Base-by-base conservation (phyloP, 1,140 invertebrate species). In the Cydia splendana region DNA sequence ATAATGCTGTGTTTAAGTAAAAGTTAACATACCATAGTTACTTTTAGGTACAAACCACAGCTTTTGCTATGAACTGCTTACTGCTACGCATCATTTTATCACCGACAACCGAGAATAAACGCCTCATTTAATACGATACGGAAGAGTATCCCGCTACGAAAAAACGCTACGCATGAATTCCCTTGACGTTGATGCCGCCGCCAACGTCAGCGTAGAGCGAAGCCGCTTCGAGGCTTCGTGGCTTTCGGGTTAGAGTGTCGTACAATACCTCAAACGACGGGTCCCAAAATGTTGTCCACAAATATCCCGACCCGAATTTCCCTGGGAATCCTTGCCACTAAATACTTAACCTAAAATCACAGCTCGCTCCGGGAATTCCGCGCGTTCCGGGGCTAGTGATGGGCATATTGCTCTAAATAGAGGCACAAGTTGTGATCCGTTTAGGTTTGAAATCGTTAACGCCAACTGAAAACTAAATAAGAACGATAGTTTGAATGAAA, bases 321-420 rank as follows among this genome's bases (percentile, higher is more conserved):
- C 67, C 57, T 77, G 34, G 34, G 34, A 38, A 38, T 38, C 34
- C 38, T 10, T 42, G 76, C 69, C 62, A 42, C 73, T 69, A 74
- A 77, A 77, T 77, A 67, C 73, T 75, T 65, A 67, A 30, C 42
- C 74, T 34, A 67, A 77, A 77, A 77, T 77, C 67, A 77, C 45
- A 42, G 51, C 42, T 13, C 34, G 67, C 48, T 12, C 42, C 51
- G 48, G 48, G 76, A 57, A 77, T 77, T 75, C 74, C 67, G 20
- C 24, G 67, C 67, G 15, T 45, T 15, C 67, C 67, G 34, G 20
- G 65, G 28, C n/a, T 62, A 62, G 57, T 24, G 57, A 62, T 4
- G 57, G 57, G 57, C 12, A 62, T 62, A 7, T 62, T 53, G 0
- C n/a, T 18, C 15, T 5, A 18, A n/a, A 53, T n/a, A 12, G 57